A percentile compares a stretch with the other conserved stretches of the same genome.
Evolutionary conservation across 2,888 invertebrate species (phyloP).

Genomic region (Helobdella robusta): DNA sequence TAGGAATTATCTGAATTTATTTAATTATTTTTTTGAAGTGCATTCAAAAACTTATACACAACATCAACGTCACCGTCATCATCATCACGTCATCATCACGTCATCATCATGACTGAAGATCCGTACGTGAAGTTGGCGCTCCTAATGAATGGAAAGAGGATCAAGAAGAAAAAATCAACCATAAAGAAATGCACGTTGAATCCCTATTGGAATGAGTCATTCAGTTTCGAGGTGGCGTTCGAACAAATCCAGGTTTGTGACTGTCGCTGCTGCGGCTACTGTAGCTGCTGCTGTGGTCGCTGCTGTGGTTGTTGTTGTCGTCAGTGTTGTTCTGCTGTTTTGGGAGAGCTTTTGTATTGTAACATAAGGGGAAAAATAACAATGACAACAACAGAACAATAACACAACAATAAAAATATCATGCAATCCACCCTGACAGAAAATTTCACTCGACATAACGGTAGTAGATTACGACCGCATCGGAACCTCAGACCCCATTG

Average conservation of each 20-base stretch:
- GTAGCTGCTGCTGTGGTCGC: too few species aligned
- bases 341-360: too few species aligned
- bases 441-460: constrained; percentile 95
- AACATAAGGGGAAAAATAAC: too few species aligned
- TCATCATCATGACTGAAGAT: too few species aligned
- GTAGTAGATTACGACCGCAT: constrained; percentile 99
- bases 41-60: not conserved
- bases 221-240: constrained; percentile 99
- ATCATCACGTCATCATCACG: too few species aligned
- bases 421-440: constrained; percentile 62
- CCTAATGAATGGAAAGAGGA: constrained; percentile 98
- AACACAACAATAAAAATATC: too few species aligned
- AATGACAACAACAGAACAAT: too few species aligned
- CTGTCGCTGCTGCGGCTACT: too few species aligned
- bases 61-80: too few species aligned
- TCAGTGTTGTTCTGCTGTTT: too few species aligned
- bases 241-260: constrained; percentile 95
- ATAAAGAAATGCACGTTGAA: constrained; percentile 99
- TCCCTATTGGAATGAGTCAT: constrained; percentile 99
- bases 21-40: not conserved
- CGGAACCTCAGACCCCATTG: constrained; percentile 98
- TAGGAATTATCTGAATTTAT: too few species aligned
- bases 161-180: constrained; percentile 99
- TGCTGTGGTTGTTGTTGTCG: too few species aligned
- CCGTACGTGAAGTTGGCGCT: constrained; percentile 99